phyloP scores from a whole-genome alignment of 1,140 invertebrate species.

The Metopolophium dirhodum region DNA sequence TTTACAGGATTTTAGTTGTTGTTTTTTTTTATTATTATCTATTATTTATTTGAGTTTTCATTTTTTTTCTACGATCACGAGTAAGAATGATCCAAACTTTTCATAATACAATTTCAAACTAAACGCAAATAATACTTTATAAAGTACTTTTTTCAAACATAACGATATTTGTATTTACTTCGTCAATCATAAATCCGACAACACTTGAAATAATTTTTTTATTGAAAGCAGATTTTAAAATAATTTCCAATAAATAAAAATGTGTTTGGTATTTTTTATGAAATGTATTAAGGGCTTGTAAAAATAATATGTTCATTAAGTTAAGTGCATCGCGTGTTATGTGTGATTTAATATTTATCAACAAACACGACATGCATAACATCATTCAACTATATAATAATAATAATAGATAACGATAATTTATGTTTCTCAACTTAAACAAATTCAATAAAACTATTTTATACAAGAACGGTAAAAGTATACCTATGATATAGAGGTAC shows the following conservation, averaged over 20 bases:
- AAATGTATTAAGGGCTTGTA: background rate
- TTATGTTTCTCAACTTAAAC: background rate
- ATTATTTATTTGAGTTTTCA: background rate
- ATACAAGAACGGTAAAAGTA: background rate
- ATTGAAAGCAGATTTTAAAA: background rate
- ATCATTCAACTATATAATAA: slow-evolving; percentile 10
- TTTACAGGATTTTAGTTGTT: background rate
- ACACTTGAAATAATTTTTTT: background rate
- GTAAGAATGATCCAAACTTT: background rate
- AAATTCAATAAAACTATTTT: background rate
- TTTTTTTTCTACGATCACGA: background rate
- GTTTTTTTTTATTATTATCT: background rate
- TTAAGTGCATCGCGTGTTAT: slow-evolving; percentile 48
- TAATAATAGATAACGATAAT: slow-evolving; percentile 8
- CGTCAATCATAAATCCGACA: background rate
- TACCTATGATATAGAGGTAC: background rate
- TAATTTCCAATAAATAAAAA: background rate
- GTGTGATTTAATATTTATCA: slow-evolving; percentile 44
- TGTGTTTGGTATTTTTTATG: background rate
- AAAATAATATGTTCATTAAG: slow-evolving; percentile 31
- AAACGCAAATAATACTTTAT: background rate
- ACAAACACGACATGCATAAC: background rate
- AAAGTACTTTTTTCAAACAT: background rate
- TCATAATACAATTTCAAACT: background rate
- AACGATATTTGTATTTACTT: background rate